Conservation (phyloP, 2,113 vertebrate genomes). For the Sturnira hondurensis region DNA sequence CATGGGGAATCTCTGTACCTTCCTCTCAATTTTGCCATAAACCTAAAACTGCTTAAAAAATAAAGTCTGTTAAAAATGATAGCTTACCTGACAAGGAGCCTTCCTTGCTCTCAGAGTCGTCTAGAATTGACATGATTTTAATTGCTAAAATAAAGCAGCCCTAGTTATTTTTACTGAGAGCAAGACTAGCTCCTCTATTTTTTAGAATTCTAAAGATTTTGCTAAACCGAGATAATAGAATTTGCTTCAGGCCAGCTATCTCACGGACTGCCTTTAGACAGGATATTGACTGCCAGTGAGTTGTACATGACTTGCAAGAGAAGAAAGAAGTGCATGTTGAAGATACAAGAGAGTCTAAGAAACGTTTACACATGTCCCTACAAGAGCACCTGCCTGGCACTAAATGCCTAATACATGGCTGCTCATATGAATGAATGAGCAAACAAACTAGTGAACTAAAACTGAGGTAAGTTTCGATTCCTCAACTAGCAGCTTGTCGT, state of each 20-base stretch:
- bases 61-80: constrained; percentile 31
- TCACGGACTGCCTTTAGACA: not conserved
- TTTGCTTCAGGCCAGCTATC: not conserved
- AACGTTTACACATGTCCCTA: not conserved
- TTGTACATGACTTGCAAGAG: not conserved
- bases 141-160: constrained; percentile 28
- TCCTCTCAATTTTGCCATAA: not conserved
- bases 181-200: not conserved
- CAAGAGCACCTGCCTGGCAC: not conserved
- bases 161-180: not conserved
- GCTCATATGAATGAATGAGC: not conserved
- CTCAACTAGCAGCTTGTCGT: not conserved
- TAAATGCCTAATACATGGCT: not conserved
- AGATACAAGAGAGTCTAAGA: not conserved
- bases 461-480: not conserved
- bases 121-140: constrained; percentile 9
- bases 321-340: not conserved
- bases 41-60: not conserved
- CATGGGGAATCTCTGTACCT: not conserved
- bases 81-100: constrained; percentile 16
- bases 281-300: not conserved
- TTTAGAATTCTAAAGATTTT: not conserved
- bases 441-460: not conserved
- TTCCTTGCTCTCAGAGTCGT: not conserved
- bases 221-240: not conserved